Base-by-base conservation (phyloP, 2,113 vertebrate genomes). In the Megalops atlanticus region DNA sequence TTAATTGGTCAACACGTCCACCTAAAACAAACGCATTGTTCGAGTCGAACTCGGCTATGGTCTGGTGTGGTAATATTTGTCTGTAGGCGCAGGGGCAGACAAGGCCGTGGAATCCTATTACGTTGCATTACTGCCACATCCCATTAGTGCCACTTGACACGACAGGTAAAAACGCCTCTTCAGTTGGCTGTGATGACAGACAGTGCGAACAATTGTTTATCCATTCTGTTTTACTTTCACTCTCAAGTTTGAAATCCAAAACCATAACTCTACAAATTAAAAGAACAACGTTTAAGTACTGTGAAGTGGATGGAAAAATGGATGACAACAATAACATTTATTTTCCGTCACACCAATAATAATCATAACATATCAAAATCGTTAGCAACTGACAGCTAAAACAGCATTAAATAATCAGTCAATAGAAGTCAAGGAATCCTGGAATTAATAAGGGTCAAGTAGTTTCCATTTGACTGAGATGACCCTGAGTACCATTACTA, bases 91-190 rank as follows among this genome's bases (percentile, higher is more conserved):
- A 54, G 36, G 45, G 49, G 15, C 80, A 83, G 81, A 82, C 89
- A 87, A 88, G 85, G 83, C 81, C 79, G 85, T 85, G 49, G 84
- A 93, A 94, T 94, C 93, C 93, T 90, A 93, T 94, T 94, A 94
- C 84, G 80, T 86, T 89, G 92, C 90, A 90, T 93, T 91, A 93
- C 88, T 87, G 91, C 89, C 89, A 89, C 90, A 89, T 85, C 83
- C 86, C 87, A 91, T 94, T 93, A 92, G 85, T 11, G 31, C 21
- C 77, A 74, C 35, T 14, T 54, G 43, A 49, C 45, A 52, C 1
- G 70, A 54, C 11, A 33, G 45, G 33, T 10, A 33, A 73, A 73
- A 70, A 49, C 40, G 47, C 45, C 45, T 73, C 41, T 80, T 35
- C 14, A 33, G n/a, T 70, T 27, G 6, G 35, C n/a, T 64, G 7